These are phyloP conservation scores for Mayetiola destructor DNA, from an alignment of 2,888 invertebrate genomes.

Conservation along the genomic window DNA sequence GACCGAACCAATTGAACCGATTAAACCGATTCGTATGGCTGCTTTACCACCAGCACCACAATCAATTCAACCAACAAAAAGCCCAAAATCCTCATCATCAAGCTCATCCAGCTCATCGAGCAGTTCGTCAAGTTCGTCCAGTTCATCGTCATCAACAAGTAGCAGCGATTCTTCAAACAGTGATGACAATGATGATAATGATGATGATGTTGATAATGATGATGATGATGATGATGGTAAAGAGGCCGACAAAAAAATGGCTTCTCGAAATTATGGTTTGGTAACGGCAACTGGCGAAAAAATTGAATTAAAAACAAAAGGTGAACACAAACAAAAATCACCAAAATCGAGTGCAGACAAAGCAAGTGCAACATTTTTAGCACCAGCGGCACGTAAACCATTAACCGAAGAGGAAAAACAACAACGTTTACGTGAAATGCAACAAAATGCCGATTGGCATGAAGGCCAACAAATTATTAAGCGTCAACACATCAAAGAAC, in stretches of 20 bases:
- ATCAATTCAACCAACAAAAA: background rate
- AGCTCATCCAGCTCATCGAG: background rate
- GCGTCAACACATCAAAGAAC: slow-evolving; percentile 31
- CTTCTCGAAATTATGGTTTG: slow-evolving; percentile 28
- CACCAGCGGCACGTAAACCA: slow-evolving; percentile 22
- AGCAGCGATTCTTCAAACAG: background rate
- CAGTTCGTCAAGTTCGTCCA: too few relatives aligned
- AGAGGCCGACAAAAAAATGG: too few relatives aligned
- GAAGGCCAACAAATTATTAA: slow-evolving; percentile 38
- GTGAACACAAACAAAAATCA: slow-evolving; percentile 14
- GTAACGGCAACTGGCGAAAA: slow-evolving; percentile 32
- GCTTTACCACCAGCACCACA: background rate
- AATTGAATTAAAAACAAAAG: slow-evolving; percentile 16
- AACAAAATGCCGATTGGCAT: slow-evolving; percentile 57
- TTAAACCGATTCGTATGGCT: background rate
- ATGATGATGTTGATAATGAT: slow-evolving; percentile 13
- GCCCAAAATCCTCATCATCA: background rate
- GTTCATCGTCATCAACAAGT: background rate
- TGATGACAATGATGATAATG: slow-evolving; percentile 3
- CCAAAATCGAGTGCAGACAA: slow-evolving; percentile 20
- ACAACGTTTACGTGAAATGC: slow-evolving; percentile 61
- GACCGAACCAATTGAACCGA: too few relatives aligned
- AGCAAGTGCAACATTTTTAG: slow-evolving; percentile 18
- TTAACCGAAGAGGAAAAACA: slow-evolving; percentile 54
- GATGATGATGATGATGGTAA: slow-evolving; percentile 16